phyloP scores from a whole-genome alignment of 2,888 invertebrate species.

The Cataglyphis cursor region DNA sequence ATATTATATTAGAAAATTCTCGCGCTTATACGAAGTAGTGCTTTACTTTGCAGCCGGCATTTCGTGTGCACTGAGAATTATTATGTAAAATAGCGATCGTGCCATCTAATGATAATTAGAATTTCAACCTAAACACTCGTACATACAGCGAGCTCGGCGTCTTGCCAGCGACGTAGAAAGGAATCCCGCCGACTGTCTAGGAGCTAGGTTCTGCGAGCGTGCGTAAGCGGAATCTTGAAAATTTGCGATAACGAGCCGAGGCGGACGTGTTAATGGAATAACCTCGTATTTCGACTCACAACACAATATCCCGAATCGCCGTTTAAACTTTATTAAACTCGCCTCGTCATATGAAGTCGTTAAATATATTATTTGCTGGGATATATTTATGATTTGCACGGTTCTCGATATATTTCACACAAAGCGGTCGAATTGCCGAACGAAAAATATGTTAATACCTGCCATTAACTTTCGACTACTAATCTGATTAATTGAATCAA shows the following conservation, averaged over 20 bases:
- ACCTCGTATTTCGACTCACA: constrained; percentile 47
- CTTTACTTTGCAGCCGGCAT: background rate
- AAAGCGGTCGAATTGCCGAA: background rate
- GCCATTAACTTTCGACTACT: constrained; percentile 9
- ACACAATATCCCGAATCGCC: constrained; percentile 49
- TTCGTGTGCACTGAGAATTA: constrained; percentile 13
- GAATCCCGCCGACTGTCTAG: constrained; percentile 47
- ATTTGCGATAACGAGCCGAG: constrained; percentile 66
- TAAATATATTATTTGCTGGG: background rate
- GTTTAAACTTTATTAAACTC: constrained; percentile 58
- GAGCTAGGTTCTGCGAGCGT: constrained; percentile 28
- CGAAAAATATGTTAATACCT: background rate
- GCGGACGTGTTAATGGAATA: constrained; percentile 67
- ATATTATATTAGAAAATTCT: background rate
- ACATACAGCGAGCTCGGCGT: constrained; percentile 43
- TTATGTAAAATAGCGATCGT: constrained; percentile 28
- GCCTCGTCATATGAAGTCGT: constrained; percentile 6
- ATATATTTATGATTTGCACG: constrained; percentile 9
- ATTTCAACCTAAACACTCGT: constrained; percentile 29
- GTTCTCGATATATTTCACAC: constrained; percentile 21
- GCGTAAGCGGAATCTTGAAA: constrained; percentile 64
- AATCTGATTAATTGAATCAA: background rate
- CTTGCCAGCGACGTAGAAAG: constrained; percentile 40
- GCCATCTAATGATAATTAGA: constrained; percentile 44
- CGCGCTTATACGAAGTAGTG: background rate